phyloP scores from a whole-genome alignment of 2,113 vertebrate genomes.

The Cairina moschata region DNA sequence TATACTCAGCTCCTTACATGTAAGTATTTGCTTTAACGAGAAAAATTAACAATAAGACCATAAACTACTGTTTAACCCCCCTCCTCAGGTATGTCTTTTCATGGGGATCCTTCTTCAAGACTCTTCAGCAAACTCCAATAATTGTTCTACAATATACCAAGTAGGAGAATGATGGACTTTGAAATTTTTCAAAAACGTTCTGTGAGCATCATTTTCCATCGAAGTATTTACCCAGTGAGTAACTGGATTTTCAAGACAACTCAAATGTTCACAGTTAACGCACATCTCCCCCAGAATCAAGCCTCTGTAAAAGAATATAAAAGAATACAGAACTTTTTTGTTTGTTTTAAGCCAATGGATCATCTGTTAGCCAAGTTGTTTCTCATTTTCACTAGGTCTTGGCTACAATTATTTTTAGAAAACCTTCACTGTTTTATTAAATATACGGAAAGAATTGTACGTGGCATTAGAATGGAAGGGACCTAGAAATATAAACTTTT shows the following conservation, averaged over 20 bases:
- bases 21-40: neutral
- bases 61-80: neutral
- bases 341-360: neutral
- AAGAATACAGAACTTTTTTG: neutral
- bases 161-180: neutral
- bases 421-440: neutral
- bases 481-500: neutral
- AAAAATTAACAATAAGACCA: neutral
- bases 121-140: neutral
- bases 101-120: neutral
- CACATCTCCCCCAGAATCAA: neutral
- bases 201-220: neutral
- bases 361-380: neutral
- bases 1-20: neutral
- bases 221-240: neutral
- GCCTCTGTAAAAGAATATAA: neutral
- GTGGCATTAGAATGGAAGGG: neutral
- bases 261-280: neutral
- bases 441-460: neutral
- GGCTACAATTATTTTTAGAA: neutral
- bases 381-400: neutral
- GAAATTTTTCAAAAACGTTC: neutral
- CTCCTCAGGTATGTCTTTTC: neutral
- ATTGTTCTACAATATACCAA: neutral
- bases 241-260: neutral